Evolutionary conservation across 2,113 vertebrate genomes (phyloP).

Genomic region (Sarotherodon lohbergeri): DNA sequence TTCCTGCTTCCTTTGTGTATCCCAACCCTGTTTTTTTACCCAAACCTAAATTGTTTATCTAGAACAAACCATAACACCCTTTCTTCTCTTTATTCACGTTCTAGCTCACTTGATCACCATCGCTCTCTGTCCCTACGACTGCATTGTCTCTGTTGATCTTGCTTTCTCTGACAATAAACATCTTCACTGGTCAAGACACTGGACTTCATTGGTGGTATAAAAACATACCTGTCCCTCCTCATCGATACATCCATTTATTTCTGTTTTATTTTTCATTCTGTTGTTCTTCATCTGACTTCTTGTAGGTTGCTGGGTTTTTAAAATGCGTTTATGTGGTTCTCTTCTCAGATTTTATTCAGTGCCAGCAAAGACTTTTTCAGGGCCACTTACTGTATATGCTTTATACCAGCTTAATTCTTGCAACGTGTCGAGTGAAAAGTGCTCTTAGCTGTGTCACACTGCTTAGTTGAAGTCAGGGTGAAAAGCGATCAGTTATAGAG

Average conservation of each 20-base stretch:
- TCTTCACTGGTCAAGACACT: not conserved
- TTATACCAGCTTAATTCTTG: not conserved
- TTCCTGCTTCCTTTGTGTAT: not conserved
- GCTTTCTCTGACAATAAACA: not conserved
- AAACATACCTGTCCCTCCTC: not conserved
- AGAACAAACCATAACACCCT: not conserved
- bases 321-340: not conserved
- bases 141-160: not conserved
- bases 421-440: not conserved
- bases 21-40: not conserved
- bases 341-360: not conserved
- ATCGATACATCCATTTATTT: not conserved
- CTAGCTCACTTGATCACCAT: not conserved
- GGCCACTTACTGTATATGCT: not conserved
- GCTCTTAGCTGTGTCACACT: not conserved
- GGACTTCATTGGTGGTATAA: not conserved
- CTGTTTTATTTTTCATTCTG: not conserved
- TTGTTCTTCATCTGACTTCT: not conserved
- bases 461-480: not conserved
- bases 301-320: not conserved
- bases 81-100: not conserved
- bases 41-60: not conserved
- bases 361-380: not conserved
- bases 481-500: not conserved
- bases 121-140: accelerated